Conservation (phyloP, 2,888 invertebrate species). For the Eupsilia transversa region DNA sequence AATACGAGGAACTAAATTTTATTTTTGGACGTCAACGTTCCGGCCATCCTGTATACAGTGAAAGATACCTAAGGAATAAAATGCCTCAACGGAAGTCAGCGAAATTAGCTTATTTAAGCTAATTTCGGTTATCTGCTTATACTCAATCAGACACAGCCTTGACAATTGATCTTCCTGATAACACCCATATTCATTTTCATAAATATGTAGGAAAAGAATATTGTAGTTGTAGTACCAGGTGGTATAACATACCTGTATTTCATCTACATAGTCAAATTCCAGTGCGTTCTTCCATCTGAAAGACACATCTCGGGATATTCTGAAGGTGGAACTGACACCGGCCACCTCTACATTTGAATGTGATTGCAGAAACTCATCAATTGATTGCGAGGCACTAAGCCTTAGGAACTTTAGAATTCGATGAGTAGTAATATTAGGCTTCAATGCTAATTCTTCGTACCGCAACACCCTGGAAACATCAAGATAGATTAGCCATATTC, state of each 20-base stretch:
- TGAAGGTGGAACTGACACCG: constrained; percentile 96
- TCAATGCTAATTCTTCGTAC: constrained; percentile 95
- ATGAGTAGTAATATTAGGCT: constrained; percentile 93
- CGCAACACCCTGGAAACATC: constrained; percentile 93
- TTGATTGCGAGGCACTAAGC: constrained; percentile 91
- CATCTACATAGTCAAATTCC: constrained; percentile 93
- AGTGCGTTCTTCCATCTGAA: constrained; percentile 96
- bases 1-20: no score
- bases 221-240: neutral
- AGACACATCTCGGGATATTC: constrained; percentile 95
- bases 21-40: no score
- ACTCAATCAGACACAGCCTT: neutral
- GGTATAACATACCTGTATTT: constrained; percentile 89
- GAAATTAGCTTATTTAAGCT: neutral
- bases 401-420: constrained; percentile 94
- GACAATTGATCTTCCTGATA: neutral
- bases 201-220: neutral
- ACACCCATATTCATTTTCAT: neutral
- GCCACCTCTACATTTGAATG: constrained; percentile 95
- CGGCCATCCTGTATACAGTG: no score
- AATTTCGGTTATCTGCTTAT: neutral
- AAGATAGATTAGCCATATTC: neutral
- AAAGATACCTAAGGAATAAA: no score
- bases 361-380: constrained; percentile 94
- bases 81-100: neutral